These are phyloP conservation scores for Theretra japonica DNA, from an alignment of 2,888 invertebrate genomes.

Conservation along the genomic window DNA sequence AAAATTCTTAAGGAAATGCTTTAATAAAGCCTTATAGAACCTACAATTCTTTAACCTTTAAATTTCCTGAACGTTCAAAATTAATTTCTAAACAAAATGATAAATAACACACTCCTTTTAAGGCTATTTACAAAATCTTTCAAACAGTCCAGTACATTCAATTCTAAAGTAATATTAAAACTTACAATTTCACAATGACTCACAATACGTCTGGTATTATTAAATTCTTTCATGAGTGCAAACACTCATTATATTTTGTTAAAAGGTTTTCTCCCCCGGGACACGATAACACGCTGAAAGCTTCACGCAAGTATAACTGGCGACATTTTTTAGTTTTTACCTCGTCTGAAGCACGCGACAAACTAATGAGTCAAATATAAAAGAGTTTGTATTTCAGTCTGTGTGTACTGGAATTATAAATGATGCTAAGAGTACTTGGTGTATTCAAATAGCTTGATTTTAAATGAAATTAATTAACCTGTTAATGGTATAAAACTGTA, in stretches of 20 bases:
- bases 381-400: neutral
- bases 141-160: too few relatives aligned
- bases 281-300: neutral
- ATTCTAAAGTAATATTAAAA: neutral
- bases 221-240: neutral
- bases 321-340: constrained; percentile 1
- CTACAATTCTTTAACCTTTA: too few relatives aligned
- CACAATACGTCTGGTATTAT: neutral
- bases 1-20: too few relatives aligned
- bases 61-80: too few relatives aligned
- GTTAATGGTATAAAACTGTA: too few relatives aligned
- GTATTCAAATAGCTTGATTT: too few relatives aligned
- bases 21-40: too few relatives aligned
- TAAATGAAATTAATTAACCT: too few relatives aligned
- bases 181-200: neutral
- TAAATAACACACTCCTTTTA: too few relatives aligned
- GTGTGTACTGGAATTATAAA: neutral
- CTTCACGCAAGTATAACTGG: neutral
- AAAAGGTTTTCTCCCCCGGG: constrained; percentile 11
- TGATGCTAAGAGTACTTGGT: too few relatives aligned
- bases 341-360: constrained; percentile 9
- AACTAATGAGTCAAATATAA: neutral
- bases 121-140: too few relatives aligned
- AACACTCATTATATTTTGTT: neutral
- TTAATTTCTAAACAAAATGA: too few relatives aligned